Evolutionary conservation across 92 coral and sea anemone species (phyloP), one percentile per base, ranked within the genome.

Genomic region (Paramuricea clavata): DNA sequence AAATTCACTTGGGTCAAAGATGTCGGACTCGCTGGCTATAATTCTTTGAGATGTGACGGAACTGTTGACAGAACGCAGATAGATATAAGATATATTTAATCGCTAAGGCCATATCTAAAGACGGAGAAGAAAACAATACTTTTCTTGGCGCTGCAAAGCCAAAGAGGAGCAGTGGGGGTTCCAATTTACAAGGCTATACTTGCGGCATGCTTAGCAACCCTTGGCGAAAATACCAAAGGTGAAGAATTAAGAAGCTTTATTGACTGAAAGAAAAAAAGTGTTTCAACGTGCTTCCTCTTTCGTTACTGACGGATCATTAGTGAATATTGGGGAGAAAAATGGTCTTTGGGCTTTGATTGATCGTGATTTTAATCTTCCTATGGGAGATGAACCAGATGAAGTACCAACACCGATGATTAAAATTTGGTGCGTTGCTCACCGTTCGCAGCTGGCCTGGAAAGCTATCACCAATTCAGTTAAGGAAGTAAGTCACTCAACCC

Each of bases 21-120:
- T 72, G 78, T 72, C 78, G 27, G 41, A 72, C 57, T 72, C 78
- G 56, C 31, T 72, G 31, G 78, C 78, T 31, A 36, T 72, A n/a
- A n/a, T 57, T 72, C 78, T 25, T 72, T 72, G 41, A 72, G 78
- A 72, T 72, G 78, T 72, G 78, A 72, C 54, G 78, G 78, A 72
- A 39, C 78, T 23, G 78, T 72, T 36, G 78, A 72, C 41, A 72
- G 78, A 72, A 72, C 78, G 54, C 78, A 72, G 78, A 72, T 72
- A 72, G 78, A n/a, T n/a, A 72, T 72, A 72, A 72, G 78, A 72
- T 72, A 72, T 72, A 72, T 72, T 72, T 72, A 72, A 72, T 72
- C 56, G 78, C 78, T 34, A 72, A 72, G 31, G 54, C 31, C 57
- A 72, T 72, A 72, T 72, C 54, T 72, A 72, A 17, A 72, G 78